Percentiles rank a stretch among this genome's conserved stretches.
These are phyloP conservation scores for Lasioglossum malachurum DNA, from an alignment of 2,888 invertebrate genomes.

Conservation along the genomic window DNA sequence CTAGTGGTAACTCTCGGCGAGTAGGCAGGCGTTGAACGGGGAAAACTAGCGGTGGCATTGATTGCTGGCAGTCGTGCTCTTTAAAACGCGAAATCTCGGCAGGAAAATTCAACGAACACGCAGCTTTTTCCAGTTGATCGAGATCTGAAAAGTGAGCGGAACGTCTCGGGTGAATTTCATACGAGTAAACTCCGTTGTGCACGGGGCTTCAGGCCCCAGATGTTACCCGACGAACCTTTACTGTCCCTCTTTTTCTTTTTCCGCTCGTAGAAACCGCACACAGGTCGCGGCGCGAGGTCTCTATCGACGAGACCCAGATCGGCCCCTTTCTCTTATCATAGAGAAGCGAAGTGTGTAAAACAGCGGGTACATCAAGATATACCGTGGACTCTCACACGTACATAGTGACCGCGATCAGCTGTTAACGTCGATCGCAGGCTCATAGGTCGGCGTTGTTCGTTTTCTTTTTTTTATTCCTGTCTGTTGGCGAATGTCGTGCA, in stretches of 20 bases:
- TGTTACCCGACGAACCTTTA: constrained; percentile 55
- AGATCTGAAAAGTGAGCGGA: constrained; percentile 28
- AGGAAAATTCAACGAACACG: too few species aligned
- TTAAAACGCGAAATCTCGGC: constrained; percentile 10
- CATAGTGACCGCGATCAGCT: constrained; percentile 65
- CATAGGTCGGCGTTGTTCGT: constrained; percentile 33
- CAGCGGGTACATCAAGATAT: constrained; percentile 10
- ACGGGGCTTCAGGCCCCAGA: constrained; percentile 67
- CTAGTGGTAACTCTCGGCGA: constrained; percentile 28
- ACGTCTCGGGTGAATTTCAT: constrained; percentile 23
- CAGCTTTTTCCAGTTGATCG: neutral
- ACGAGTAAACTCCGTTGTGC: constrained; percentile 49
- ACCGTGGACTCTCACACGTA: constrained; percentile 27
- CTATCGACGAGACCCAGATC: constrained; percentile 42
- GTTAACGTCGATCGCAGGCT: constrained; percentile 67
- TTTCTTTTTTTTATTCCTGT: constrained; percentile 16
- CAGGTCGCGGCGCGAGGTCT: constrained; percentile 51
- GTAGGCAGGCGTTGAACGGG: constrained; percentile 25
- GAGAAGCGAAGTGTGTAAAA: constrained; percentile 34
- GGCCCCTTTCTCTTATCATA: constrained; percentile 42
- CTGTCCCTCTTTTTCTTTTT: constrained; percentile 48
- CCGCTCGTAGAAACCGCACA: constrained; percentile 55
- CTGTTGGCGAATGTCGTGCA: constrained; percentile 16
- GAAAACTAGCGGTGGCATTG: constrained; percentile 53
- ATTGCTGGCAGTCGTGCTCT: constrained; percentile 45